phyloP scores from a whole-genome alignment of 2,888 invertebrate species.

The Andrena marginata region DNA sequence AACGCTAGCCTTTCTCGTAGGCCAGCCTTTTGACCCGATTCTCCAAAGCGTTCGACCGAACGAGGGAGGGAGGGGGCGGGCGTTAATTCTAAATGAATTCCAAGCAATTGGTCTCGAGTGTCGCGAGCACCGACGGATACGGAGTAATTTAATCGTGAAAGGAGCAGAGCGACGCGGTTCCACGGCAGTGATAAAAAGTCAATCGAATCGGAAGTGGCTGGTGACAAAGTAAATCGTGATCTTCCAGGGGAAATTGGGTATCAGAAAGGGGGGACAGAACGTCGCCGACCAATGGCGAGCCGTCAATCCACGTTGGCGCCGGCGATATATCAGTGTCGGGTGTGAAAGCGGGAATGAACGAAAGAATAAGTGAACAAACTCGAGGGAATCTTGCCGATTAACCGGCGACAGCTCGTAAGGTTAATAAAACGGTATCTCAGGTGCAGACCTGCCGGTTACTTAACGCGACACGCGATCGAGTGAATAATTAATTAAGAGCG shows the following conservation, averaged over 20 bases:
- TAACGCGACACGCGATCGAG: neutral
- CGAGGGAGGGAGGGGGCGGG: no score
- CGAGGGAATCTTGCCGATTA: constrained; percentile 38
- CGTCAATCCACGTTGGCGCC: constrained; percentile 52
- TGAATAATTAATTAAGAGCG: neutral
- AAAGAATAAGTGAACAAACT: constrained; percentile 32
- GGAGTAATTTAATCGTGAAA: constrained; percentile 10
- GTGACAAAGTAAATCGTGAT: constrained; percentile 58
- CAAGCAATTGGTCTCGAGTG: neutral
- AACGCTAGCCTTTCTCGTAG: neutral
- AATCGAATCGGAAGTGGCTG: constrained; percentile 47
- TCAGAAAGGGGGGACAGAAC: constrained; percentile 50
- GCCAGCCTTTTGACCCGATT: neutral
- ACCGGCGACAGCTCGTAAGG: constrained; percentile 56
- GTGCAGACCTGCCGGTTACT: neutral
- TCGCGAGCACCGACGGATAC: neutral
- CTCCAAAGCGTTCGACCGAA: neutral
- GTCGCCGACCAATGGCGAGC: constrained; percentile 57
- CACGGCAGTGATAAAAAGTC: constrained; percentile 55
- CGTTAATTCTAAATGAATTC: constrained; percentile 2
- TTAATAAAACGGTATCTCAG: constrained; percentile 51
- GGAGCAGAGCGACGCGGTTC: constrained; percentile 40
- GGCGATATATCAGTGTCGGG: constrained; percentile 64
- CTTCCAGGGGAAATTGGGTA: constrained; percentile 66
- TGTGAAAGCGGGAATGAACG: constrained; percentile 16